These are phyloP conservation scores for Drosophila sproati DNA, from an alignment of 1,140 invertebrate species.

Conservation along the genomic window DNA sequence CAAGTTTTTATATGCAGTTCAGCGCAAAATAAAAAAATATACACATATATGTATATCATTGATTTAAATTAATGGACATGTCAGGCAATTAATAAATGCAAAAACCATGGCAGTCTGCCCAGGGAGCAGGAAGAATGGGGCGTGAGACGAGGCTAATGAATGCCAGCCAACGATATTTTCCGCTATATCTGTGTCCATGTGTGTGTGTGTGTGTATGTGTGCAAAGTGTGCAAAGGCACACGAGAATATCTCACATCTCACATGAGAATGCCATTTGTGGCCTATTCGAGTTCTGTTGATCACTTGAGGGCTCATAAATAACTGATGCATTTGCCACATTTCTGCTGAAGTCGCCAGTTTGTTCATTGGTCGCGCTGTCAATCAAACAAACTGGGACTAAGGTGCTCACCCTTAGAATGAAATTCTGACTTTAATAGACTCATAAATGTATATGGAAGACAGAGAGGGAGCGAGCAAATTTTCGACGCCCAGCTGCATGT, in stretches of 20 bases:
- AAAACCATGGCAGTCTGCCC: slow-evolving; percentile 61
- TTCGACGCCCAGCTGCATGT: slow-evolving; percentile 69
- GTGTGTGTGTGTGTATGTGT: background rate
- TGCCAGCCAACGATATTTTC: slow-evolving; percentile 11
- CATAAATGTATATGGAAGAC: slow-evolving; percentile 52
- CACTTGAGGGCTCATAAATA: slow-evolving; percentile 39
- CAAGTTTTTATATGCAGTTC: slow-evolving; percentile 45
- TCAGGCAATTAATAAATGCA: slow-evolving; percentile 84
- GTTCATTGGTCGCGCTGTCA: slow-evolving; percentile 62
- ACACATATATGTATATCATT: slow-evolving; percentile 63
- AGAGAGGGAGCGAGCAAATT: slow-evolving; percentile 14
- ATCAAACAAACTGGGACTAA: slow-evolving; percentile 41
- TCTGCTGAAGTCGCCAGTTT: background rate
- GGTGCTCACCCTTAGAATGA: background rate
- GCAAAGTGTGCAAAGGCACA: background rate
- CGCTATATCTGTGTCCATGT: background rate
- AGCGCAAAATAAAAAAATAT: slow-evolving; percentile 49
- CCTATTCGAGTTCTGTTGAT: slow-evolving; percentile 3
- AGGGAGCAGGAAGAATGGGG: background rate
- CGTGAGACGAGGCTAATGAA: slow-evolving; percentile 13
- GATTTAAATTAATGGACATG: slow-evolving; percentile 84
- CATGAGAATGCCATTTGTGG: slow-evolving; percentile 2
- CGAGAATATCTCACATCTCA: background rate
- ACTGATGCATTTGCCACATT: slow-evolving; percentile 38
- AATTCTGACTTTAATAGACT: slow-evolving; percentile 63